These are phyloP conservation scores for Trichoplusia ni DNA, from an alignment of 1,140 invertebrate species.

Conservation along the genomic window DNA sequence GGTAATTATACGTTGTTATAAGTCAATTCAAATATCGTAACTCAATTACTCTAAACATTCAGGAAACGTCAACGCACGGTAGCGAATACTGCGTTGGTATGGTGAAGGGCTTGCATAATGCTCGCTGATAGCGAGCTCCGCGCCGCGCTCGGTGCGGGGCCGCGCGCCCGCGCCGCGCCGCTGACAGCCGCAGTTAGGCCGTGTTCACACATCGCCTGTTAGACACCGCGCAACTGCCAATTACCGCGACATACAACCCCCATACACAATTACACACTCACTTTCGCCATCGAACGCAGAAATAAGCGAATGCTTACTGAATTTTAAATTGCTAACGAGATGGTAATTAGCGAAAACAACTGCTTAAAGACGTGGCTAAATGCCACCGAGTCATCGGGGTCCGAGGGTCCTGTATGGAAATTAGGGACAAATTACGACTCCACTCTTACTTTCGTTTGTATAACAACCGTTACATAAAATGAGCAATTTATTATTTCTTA, in stretches of 20 bases:
- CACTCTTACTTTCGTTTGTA: constrained; percentile 76
- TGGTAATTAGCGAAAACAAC: constrained; percentile 80
- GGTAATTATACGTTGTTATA: constrained; percentile 39
- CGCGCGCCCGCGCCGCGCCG: constrained; percentile 33
- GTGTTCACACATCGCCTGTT: constrained; percentile 52
- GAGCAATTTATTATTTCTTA: constrained; percentile 63
- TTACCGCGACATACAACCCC: constrained; percentile 63
- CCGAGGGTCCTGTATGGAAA: constrained; percentile 74
- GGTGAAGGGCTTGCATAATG: constrained; percentile 58
- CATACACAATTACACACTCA: constrained; percentile 48
- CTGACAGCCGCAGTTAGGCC: constrained; percentile 48
- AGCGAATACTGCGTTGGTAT: constrained; percentile 32
- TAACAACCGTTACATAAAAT: constrained; percentile 69
- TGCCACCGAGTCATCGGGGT: no score
- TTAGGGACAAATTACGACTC: constrained; percentile 78
- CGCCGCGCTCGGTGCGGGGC: no score
- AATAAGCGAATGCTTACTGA: constrained; percentile 46
- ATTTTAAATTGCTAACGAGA: constrained; percentile 80
- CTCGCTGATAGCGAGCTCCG: constrained; percentile 39
- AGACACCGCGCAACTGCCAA: constrained; percentile 63
- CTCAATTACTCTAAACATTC: constrained; percentile 54
- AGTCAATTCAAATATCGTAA: constrained; percentile 53
- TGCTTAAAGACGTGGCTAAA: constrained; percentile 69
- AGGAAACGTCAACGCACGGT: constrained; percentile 58
- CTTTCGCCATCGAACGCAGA: constrained; percentile 59